Percentiles rank a stretch among this genome's conserved stretches.
Evolutionary conservation across 2,113 vertebrate species (phyloP).

Genomic region (Stictonetta naevosa): DNA sequence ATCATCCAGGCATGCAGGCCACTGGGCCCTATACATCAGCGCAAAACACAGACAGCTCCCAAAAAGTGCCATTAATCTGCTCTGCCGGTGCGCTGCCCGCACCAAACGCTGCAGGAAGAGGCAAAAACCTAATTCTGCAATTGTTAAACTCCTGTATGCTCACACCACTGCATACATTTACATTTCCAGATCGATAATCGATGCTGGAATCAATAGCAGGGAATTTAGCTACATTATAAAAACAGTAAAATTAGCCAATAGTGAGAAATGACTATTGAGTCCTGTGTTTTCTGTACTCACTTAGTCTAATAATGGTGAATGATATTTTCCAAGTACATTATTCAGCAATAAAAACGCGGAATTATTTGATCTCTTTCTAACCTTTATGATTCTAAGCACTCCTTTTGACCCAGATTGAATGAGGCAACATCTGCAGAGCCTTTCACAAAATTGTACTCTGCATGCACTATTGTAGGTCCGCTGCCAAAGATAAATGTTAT

Average conservation of each 20-base stretch:
- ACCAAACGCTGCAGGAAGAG: neutral
- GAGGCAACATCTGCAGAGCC: constrained; percentile 73
- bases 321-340: constrained; percentile 73
- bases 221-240: constrained; percentile 74
- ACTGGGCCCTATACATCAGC: neutral
- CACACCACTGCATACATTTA: constrained; percentile 52
- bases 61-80: neutral
- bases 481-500: constrained; percentile 70
- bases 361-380: constrained; percentile 72
- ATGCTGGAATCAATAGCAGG: constrained; percentile 71
- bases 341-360: constrained; percentile 70
- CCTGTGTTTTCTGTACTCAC: constrained; percentile 63
- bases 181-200: constrained; percentile 68
- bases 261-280: constrained; percentile 74
- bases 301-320: constrained; percentile 70
- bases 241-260: constrained; percentile 67
- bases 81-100: neutral
- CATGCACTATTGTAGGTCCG: constrained; percentile 45
- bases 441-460: constrained; percentile 66
- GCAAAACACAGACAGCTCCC: neutral
- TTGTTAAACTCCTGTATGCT: neutral
- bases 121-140: neutral
- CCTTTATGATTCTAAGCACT: constrained; percentile 65
- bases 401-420: constrained; percentile 71
- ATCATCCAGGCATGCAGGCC: neutral